A percentile compares a stretch with the other conserved stretches of the same genome.
phyloP scores from a whole-genome alignment of 2,797 vertebrate species.

The Pterois miles region DNA sequence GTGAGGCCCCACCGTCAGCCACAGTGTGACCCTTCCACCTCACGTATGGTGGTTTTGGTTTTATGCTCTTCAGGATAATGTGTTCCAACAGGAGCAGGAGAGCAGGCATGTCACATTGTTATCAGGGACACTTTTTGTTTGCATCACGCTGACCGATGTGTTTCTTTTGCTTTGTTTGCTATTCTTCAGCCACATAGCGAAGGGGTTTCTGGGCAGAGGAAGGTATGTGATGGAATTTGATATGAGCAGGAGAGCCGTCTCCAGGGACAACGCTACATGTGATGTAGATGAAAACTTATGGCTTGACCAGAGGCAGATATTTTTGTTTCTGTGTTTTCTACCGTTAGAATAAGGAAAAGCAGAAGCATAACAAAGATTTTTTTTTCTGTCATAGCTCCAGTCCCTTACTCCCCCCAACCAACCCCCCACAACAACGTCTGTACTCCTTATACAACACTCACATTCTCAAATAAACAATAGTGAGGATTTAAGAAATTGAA shows the following conservation, averaged over 20 bases:
- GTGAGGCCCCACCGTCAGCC: neutral
- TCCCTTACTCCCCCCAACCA: too few relatives aligned
- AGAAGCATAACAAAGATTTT: too few relatives aligned
- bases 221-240: neutral
- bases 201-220: neutral
- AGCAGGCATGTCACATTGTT: neutral
- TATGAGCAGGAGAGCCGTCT: neutral
- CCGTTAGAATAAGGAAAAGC: neutral
- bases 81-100: neutral
- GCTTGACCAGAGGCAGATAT: neutral
- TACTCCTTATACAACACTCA: too few relatives aligned
- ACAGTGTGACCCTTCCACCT: neutral
- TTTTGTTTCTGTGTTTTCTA: neutral
- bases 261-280: neutral
- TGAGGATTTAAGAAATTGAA: too few relatives aligned
- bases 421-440: too few relatives aligned
- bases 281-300: neutral
- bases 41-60: neutral
- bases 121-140: neutral
- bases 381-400: too few relatives aligned
- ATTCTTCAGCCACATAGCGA: neutral
- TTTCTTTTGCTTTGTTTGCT: slow-evolving; percentile 19
- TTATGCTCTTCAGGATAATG: neutral
- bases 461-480: too few relatives aligned
- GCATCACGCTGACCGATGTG: neutral